phyloP scores from a whole-genome alignment of 2,797 vertebrate genomes.

The Lagorchestes hirsutus region DNA sequence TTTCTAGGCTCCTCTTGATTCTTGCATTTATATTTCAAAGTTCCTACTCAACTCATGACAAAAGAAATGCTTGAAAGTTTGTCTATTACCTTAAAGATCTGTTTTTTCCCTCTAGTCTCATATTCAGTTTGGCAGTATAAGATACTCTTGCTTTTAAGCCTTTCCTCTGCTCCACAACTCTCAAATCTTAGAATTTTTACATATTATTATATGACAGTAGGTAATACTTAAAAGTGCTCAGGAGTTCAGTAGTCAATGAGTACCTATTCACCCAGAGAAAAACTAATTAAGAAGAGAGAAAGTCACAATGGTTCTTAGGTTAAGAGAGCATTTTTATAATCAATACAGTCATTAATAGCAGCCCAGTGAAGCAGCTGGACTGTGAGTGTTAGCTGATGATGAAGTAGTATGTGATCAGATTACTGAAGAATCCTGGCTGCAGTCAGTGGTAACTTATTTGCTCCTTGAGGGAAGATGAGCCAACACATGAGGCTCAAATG shows the following conservation, averaged over 20 bases:
- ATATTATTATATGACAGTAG: background rate
- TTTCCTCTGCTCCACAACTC: background rate
- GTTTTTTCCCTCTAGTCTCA: background rate
- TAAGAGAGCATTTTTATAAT: constrained; percentile 72
- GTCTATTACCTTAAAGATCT: background rate
- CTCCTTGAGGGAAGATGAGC: constrained; percentile 32
- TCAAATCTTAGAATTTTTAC: background rate
- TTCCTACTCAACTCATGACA: background rate
- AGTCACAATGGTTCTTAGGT: constrained; percentile 46
- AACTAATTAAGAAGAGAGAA: constrained; percentile 68
- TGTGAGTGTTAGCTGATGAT: constrained; percentile 36
- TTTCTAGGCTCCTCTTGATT: background rate
- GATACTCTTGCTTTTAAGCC: background rate
- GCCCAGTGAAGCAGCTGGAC: constrained; percentile 64
- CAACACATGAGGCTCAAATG: constrained; percentile 53
- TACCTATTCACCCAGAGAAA: constrained; percentile 55
- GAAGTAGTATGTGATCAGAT: background rate
- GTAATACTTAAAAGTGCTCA: background rate
- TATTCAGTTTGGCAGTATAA: background rate
- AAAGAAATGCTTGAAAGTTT: background rate
- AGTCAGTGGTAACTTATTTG: constrained; percentile 47
- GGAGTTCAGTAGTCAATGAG: constrained; percentile 30
- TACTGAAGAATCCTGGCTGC: constrained; percentile 32
- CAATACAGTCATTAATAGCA: constrained; percentile 70
- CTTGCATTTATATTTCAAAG: background rate